phyloP scores from a whole-genome alignment of 2,797 vertebrate species.

The Anisognathus igniventris region DNA sequence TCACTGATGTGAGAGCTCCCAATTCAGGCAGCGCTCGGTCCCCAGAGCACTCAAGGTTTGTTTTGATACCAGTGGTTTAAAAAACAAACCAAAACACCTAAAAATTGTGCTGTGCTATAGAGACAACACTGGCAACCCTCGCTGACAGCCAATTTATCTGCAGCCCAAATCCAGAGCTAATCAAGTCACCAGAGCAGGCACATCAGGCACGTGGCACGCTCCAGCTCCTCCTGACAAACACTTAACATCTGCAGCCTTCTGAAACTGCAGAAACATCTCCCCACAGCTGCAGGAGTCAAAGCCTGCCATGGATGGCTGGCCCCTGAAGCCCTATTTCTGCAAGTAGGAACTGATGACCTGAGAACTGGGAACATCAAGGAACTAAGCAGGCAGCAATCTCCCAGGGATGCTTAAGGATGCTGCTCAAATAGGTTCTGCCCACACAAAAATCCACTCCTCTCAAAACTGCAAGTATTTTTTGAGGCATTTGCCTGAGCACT shows the following conservation, averaged over 20 bases:
- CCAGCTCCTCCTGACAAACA: constrained; percentile 27
- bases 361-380: not conserved
- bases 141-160: constrained; percentile 43
- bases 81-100: not conserved
- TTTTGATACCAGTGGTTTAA: constrained; percentile 14
- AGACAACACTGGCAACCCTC: not conserved
- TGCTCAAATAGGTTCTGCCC: not conserved
- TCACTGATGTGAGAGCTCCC: not conserved
- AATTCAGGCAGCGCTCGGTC: not conserved
- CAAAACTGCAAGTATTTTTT: not conserved
- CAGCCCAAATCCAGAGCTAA: constrained; percentile 30
- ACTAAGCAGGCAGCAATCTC: constrained; percentile 1
- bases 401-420: not conserved
- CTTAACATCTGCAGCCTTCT: not conserved
- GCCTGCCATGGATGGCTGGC: not conserved
- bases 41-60: not conserved
- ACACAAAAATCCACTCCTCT: not conserved
- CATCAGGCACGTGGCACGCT: constrained; percentile 19
- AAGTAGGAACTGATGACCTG: constrained; percentile 11
- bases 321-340: not conserved
- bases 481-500: not conserved
- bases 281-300: constrained; percentile 13
- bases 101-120: not conserved
- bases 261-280: not conserved
- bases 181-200: not conserved